Base-by-base conservation (phyloP, 2,113 vertebrate genomes). In the Lamprologus sp. region DNA sequence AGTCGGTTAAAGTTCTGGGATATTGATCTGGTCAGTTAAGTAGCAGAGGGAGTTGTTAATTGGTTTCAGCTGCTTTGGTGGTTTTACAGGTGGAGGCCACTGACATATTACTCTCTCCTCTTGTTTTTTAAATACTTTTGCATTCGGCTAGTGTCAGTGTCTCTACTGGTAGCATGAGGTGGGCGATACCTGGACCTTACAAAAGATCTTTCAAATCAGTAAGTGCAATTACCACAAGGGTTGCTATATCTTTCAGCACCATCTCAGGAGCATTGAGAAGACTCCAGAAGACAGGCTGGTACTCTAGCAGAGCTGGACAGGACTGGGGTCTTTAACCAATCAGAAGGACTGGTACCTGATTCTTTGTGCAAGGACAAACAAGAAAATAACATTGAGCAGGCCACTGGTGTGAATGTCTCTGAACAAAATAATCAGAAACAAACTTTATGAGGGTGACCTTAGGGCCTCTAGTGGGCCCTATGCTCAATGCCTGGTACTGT, bases 221-320 rank as follows among this genome's bases (percentile, higher is more conserved):
- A 0, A 35, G 60, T 65, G 60, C 31, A 65, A 7, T 3, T 35
- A 33, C 28, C 28, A 63, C 28, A 33, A 7, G 0, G 28, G 15
- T 63, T 63, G 28, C 0, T 63, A 7, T 35, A 63, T 35, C 31
- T 35, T 35, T 35, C 31, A 33, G 28, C 56, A 4, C 28, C 1
- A 0, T 60, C 58, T 19, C 28, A 7, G 17, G 31, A 63, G 9
- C 4, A 63, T 63, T 35, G 17, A 35, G 58, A 35, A 35, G 58
- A 63, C 17, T 63, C 58, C 31, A 35, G 0, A 63, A 63, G 17
- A 35, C 31, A 35, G 58, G 31, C 58, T 2, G 58, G 6, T 3
- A 33, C 58, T 63, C 58, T 35, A 35, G 28, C 58, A 63, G 28
- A 7, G 28, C 58, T 63, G 2, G 9, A 33, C 56, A 60, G 56